Percentiles rank a stretch among this genome's conserved stretches.
phyloP scores from a whole-genome alignment of 2,797 vertebrate species.

The Poliocrania exsul region DNA sequence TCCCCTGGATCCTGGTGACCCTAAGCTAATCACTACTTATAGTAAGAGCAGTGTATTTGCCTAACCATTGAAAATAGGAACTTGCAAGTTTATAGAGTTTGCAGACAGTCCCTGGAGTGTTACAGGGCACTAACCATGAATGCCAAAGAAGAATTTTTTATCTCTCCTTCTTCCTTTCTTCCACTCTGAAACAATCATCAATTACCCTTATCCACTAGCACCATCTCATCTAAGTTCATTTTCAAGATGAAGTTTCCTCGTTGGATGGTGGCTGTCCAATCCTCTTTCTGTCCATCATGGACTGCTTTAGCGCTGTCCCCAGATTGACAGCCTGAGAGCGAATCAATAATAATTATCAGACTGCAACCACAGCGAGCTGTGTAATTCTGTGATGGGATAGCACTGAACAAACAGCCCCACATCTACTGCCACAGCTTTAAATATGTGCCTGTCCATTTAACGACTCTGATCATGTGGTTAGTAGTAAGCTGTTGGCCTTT shows the following conservation, averaged over 20 bases:
- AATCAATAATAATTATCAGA: constrained; percentile 99
- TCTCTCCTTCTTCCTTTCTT: constrained; percentile 74
- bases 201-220: constrained; percentile 91
- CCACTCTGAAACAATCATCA: constrained; percentile 93
- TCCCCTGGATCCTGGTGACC: not conserved
- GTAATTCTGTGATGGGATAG: constrained; percentile 83
- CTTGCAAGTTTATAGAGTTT: constrained; percentile 72
- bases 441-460: constrained; percentile 73
- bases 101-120: constrained; percentile 69
- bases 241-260: constrained; percentile 89
- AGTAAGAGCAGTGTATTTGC: constrained; percentile 18
- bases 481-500: constrained; percentile 24
- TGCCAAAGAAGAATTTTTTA: constrained; percentile 74
- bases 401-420: constrained; percentile 78
- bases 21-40: constrained; percentile 4
- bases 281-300: constrained; percentile 91
- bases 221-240: constrained; percentile 91
- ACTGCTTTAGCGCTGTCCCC: constrained; percentile 79
- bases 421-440: constrained; percentile 73
- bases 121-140: constrained; percentile 72
- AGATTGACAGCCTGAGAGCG: constrained; percentile 91
- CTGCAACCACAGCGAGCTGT: constrained; percentile 83
- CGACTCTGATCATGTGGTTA: constrained; percentile 65
- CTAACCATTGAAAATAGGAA: constrained; percentile 14
- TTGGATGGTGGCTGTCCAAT: constrained; percentile 90